Base-by-base conservation (phyloP, 2,113 vertebrate genomes). In the Okapia johnstoni region DNA sequence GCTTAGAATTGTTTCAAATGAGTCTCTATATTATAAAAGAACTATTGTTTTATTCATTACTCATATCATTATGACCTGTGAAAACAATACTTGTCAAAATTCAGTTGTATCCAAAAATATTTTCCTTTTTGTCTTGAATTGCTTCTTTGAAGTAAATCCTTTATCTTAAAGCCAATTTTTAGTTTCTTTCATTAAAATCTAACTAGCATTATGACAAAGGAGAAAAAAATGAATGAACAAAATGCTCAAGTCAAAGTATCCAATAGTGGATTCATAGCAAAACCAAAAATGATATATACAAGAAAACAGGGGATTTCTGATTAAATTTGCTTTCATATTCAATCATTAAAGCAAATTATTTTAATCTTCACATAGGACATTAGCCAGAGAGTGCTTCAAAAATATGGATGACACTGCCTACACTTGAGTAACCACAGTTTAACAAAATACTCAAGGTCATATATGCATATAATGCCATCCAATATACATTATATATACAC, bases 241-340 rank as follows among this genome's bases (percentile, higher is more conserved):
- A 89, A 89, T 58, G 4, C 9, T 94, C 43, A 58, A 94, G 94
- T 61, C 88, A 92, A 93, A 58, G 85, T 80, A 94, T 86, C 60
- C 88, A 96, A 60, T 58, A 58, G 54, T 7, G 96, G 50, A 94
- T 73, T 92, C 94, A 85, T 0, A 81, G 73, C 1, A 73, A 95
- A 83, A 81, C 33, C 48, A 96, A 97, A 92, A 95, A 89, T 54
- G 77, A 6, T 93, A 97, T 93, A 60, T 85, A 83, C 48, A 96
- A 93, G 43, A 48, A 88, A 90, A 60, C 70, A 96, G 57, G 57
- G 36, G 2, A 58, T 84, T 96, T 94, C 16, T 83, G 1, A 88
- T 88, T 97, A 95, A 96, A 97, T 97, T 97, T 93, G 25, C 57
- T 97, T 97, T 95, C 40, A 85, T 61, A 80, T 33, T 87, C 70